Percentiles rank a stretch among this genome's conserved stretches.
These are phyloP conservation scores for Oryzias dopingdopingensis DNA, from an alignment of 2,797 vertebrate species.

Conservation along the genomic window DNA sequence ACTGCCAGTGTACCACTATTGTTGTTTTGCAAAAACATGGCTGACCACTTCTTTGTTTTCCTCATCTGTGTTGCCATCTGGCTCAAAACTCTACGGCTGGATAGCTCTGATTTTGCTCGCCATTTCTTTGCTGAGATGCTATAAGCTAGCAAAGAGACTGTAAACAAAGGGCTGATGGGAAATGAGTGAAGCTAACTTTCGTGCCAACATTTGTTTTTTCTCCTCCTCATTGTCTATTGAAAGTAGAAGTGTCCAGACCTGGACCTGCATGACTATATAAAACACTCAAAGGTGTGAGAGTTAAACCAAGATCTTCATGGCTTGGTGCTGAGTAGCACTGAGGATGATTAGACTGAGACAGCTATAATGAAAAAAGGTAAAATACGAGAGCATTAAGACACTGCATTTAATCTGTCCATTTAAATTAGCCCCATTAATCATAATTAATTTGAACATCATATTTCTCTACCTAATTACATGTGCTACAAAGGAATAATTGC, in stretches of 20 bases:
- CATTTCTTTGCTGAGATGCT: too few species aligned
- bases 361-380: conserved; percentile 61
- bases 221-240: too few species aligned
- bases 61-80: too few species aligned
- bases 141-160: too few species aligned
- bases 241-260: neutral
- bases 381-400: conserved; percentile 72
- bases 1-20: too few species aligned
- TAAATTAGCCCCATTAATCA: conserved; percentile 77
- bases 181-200: too few species aligned
- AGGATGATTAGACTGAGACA: conserved; percentile 31
- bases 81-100: too few species aligned
- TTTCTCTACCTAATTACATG: conserved; percentile 80
- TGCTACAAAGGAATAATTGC: conserved; percentile 79
- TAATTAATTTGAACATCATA: conserved; percentile 80
- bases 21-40: too few species aligned
- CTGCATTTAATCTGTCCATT: conserved; percentile 77
- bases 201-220: too few species aligned
- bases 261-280: conserved; percentile 10
- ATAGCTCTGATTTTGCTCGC: too few species aligned
- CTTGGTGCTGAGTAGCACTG: conserved; percentile 30
- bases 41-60: too few species aligned
- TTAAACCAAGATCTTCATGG: conserved; percentile 40
- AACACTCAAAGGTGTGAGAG: conserved; percentile 18
- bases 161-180: too few species aligned